phyloP scores from a whole-genome alignment of 2,888 invertebrate genomes.

The Melanargia galathea region DNA sequence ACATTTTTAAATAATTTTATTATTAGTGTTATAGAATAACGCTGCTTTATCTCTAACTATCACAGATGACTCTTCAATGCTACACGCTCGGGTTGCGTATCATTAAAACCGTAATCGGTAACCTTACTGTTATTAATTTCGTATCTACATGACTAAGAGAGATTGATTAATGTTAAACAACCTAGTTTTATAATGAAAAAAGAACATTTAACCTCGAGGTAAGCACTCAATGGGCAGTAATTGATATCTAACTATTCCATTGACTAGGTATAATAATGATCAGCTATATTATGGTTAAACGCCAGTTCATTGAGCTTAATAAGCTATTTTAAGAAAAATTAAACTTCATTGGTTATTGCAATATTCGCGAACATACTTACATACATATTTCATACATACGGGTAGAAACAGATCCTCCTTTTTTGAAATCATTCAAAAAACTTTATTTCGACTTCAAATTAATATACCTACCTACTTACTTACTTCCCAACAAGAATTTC shows the following conservation, averaged over 20 bases:
- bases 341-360: no score
- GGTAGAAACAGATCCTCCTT: no score
- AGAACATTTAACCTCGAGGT: background rate
- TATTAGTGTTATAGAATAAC: conserved; percentile 8
- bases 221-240: background rate
- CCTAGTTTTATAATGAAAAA: conserved; percentile 2
- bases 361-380: no score
- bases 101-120: conserved; percentile 18
- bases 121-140: conserved; percentile 15
- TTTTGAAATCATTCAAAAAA: no score
- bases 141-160: conserved; percentile 4
- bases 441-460: background rate
- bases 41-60: no score
- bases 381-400: no score
- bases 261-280: background rate
- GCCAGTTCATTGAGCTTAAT: conserved; percentile 1
- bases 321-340: no score
- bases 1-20: background rate
- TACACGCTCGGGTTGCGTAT: conserved; percentile 10
- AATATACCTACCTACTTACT: no score
- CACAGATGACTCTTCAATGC: conserved; percentile 31
- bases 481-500: background rate
- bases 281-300: background rate
- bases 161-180: conserved; percentile 16
- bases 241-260: background rate